These are phyloP conservation scores for Panulirus ornatus DNA, from an alignment of 1,140 invertebrate genomes.

Conservation along the genomic window DNA sequence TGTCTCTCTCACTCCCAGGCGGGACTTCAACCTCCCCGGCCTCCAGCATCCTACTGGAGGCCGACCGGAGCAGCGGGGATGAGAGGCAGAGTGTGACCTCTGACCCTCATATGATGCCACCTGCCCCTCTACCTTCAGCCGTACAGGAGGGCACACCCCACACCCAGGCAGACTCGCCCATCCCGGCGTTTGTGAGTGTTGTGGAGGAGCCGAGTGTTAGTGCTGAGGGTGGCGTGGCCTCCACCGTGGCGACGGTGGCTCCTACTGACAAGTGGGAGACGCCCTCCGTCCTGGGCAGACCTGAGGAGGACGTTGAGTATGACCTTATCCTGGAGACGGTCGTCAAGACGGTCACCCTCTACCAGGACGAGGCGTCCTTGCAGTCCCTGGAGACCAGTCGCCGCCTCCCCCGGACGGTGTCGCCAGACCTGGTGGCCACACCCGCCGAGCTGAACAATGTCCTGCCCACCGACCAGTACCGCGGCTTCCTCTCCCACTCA, in stretches of 20 bases:
- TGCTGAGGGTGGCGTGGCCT: not conserved
- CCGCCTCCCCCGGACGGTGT: slow-evolving; percentile 40
- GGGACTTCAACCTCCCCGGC: too few species aligned
- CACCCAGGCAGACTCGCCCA: not conserved
- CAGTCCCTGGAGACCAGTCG: slow-evolving; percentile 15
- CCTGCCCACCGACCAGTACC: slow-evolving; percentile 18
- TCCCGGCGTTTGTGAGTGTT: not conserved
- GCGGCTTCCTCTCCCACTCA: slow-evolving; percentile 37
- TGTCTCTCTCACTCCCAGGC: too few species aligned
- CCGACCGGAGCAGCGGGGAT: too few species aligned
- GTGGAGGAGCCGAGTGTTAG: not conserved
- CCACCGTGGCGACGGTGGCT: not conserved
- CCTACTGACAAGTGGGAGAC: not conserved
- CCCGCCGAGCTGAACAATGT: slow-evolving; percentile 10
- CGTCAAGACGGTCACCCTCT: slow-evolving; percentile 31
- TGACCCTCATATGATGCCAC: too few species aligned
- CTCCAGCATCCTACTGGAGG: too few species aligned
- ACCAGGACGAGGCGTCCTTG: not conserved
- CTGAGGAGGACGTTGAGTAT: not conserved
- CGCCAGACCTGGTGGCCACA: not conserved
- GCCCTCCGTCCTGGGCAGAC: not conserved
- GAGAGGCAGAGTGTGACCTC: too few species aligned
- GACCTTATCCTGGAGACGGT: slow-evolving; percentile 38
- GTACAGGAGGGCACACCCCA: not conserved
- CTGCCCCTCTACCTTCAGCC: not conserved